Conservation (phyloP, 2,888 invertebrate genomes). For the Hirtodrosophila duncani region DNA sequence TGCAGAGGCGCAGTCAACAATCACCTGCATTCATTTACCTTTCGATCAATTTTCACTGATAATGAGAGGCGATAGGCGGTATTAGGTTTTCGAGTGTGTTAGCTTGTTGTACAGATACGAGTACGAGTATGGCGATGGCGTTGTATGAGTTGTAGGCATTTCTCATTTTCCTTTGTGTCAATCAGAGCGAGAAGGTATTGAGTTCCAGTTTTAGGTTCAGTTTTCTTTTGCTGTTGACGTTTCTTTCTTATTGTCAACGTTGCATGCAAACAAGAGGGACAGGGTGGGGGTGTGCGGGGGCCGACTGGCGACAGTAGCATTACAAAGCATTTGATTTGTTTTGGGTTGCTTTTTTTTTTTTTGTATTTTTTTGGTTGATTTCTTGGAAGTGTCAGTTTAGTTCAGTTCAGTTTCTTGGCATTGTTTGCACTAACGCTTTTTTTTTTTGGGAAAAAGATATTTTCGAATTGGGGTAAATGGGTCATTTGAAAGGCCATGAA, state of each 20-base stretch:
- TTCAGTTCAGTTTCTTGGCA: slow-evolving; percentile 13
- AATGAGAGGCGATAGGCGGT: no score
- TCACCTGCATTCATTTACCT: slow-evolving; percentile 59
- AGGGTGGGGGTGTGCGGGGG: background rate
- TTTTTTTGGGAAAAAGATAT: slow-evolving; percentile 24
- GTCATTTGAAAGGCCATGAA: slow-evolving; percentile 14
- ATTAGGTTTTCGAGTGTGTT: slow-evolving; percentile 57
- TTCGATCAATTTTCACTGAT: slow-evolving; percentile 58
- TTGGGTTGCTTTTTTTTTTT: slow-evolving; percentile 33
- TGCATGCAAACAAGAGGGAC: slow-evolving; percentile 58
- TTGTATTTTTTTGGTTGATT: slow-evolving; percentile 34
- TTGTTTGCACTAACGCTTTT: slow-evolving; percentile 13
- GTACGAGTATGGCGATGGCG: background rate
- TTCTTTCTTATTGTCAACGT: slow-evolving; percentile 50
- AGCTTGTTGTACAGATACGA: slow-evolving; percentile 21
- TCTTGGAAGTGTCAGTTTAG: slow-evolving; percentile 46
- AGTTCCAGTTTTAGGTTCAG: slow-evolving; percentile 15
- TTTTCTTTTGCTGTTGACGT: slow-evolving; percentile 46
- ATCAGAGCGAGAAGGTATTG: slow-evolving; percentile 39
- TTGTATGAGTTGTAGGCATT: no score
- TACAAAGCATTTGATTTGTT: slow-evolving; percentile 53
- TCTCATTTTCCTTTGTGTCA: slow-evolving; percentile 38
- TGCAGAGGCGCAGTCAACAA: no score
- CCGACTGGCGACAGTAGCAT: slow-evolving; percentile 58
- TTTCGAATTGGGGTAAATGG: slow-evolving; percentile 23